A percentile compares a stretch with the other conserved stretches of the same genome.
These are phyloP conservation scores for Drosophila neonasuta DNA, from an alignment of 2,888 invertebrate genomes.

Conservation along the genomic window DNA sequence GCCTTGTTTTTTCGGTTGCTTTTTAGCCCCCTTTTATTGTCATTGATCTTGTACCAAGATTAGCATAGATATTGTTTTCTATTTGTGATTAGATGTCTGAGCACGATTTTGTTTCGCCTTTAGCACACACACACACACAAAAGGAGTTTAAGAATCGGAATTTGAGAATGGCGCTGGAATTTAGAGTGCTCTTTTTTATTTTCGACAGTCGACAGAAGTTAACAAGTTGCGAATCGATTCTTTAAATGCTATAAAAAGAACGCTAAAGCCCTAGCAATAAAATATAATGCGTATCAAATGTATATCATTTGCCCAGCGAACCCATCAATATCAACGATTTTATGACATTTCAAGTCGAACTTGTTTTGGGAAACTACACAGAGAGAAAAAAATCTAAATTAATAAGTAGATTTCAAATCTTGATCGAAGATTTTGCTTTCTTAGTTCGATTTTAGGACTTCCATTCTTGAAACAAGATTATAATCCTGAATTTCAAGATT, in stretches of 20 bases:
- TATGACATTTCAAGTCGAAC: conserved; percentile 25
- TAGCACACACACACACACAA: neutral
- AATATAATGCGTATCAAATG: conserved; percentile 53
- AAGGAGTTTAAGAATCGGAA: conserved; percentile 24
- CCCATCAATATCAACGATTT: conserved; percentile 37
- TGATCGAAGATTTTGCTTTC: no score
- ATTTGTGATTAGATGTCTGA: conserved; percentile 73
- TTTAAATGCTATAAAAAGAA: conserved; percentile 32
- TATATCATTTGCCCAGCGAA: conserved; percentile 45
- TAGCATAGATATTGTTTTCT: conserved; percentile 78
- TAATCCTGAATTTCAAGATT: no score
- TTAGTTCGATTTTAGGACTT: no score
- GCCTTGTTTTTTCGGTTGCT: conserved; percentile 28
- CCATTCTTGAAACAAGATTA: no score
- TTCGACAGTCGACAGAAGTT: conserved; percentile 18
- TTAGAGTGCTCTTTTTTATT: conserved; percentile 25
- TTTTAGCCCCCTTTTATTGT: conserved; percentile 69
- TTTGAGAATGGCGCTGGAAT: conserved; percentile 43
- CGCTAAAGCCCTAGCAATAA: conserved; percentile 19
- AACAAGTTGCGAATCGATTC: conserved; percentile 30
- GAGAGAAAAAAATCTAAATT: no score
- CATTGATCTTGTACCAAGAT: conserved; percentile 75
- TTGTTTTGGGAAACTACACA: conserved; percentile 13
- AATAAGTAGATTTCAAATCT: no score
- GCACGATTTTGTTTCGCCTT: conserved; percentile 67